phyloP scores from a whole-genome alignment of 2,888 invertebrate species.

The Ochropleura plecta region DNA sequence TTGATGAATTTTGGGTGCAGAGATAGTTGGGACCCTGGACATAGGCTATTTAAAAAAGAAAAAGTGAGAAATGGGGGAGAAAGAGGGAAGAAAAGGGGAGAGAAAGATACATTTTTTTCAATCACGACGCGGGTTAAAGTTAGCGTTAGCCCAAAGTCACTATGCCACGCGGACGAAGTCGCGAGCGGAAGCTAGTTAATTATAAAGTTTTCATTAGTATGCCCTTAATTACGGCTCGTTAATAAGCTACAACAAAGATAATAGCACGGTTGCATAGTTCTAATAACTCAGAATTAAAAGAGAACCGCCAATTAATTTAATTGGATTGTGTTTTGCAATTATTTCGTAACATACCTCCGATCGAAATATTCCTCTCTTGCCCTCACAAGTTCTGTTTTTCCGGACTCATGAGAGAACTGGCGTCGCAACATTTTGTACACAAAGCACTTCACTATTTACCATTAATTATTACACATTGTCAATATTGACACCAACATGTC shows the following conservation, averaged over 20 bases:
- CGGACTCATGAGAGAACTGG: constrained; percentile 87
- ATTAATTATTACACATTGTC: constrained; percentile 30
- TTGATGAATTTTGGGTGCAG: too few relatives aligned
- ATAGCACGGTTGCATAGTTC: constrained; percentile 12
- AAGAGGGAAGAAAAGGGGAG: too few relatives aligned
- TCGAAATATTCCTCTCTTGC: constrained; percentile 85
- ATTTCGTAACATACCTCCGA: constrained; percentile 77
- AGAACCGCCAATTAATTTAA: neutral
- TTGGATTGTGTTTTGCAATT: constrained; percentile 8
- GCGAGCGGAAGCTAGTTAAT: too few relatives aligned
- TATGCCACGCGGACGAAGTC: too few relatives aligned
- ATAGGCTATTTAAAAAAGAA: too few relatives aligned
- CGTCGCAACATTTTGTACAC: constrained; percentile 79
- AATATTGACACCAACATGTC: constrained; percentile 24
- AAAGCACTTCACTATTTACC: constrained; percentile 53
- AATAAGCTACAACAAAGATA: neutral
- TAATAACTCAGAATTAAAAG: constrained; percentile 14
- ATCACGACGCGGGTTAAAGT: too few relatives aligned
- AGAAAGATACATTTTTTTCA: too few relatives aligned
- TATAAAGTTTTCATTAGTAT: neutral
- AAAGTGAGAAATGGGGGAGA: too few relatives aligned
- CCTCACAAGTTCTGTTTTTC: constrained; percentile 81
- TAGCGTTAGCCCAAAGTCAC: too few relatives aligned
- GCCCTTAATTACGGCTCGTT: constrained; percentile 11
- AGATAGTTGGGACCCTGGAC: too few relatives aligned